phyloP scores from a whole-genome alignment of 2,113 vertebrate genomes.

The Gobiocypris rarus region DNA sequence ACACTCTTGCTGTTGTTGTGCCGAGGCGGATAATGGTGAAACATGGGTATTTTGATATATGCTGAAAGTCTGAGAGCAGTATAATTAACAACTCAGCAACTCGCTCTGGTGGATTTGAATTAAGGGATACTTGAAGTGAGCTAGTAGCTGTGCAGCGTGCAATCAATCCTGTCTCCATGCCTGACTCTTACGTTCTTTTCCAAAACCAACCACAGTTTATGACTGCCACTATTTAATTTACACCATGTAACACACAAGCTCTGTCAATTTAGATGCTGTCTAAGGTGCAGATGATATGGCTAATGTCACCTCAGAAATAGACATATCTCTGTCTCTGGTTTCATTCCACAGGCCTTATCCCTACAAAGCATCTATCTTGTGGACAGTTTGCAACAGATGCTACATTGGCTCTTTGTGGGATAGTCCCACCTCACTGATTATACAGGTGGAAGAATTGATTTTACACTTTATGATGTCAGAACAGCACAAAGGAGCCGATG shows the following conservation, averaged over 20 bases:
- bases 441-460: conserved; percentile 4
- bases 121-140: conserved; percentile 13
- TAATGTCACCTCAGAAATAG: background rate
- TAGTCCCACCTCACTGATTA: conserved; percentile 17
- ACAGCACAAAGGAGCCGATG: background rate
- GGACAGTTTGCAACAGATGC: background rate
- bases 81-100: conserved; percentile 22
- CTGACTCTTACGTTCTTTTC: background rate
- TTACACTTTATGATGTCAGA: conserved; percentile 4
- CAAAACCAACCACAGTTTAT: conserved; percentile 23
- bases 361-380: background rate
- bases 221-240: conserved; percentile 6
- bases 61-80: background rate
- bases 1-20: background rate
- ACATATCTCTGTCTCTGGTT: background rate
- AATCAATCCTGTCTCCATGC: conserved; percentile 5
- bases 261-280: conserved; percentile 1
- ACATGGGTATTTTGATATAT: background rate
- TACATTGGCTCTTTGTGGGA: conserved; percentile 7
- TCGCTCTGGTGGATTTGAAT: conserved; percentile 15
- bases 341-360: background rate
- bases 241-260: background rate
- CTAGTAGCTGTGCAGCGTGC: background rate
- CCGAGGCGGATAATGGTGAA: background rate
- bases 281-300: background rate